A percentile compares a stretch with the other conserved stretches of the same genome.
phyloP scores from a whole-genome alignment of 2,797 vertebrate species.

The Myripristis jacobus region DNA sequence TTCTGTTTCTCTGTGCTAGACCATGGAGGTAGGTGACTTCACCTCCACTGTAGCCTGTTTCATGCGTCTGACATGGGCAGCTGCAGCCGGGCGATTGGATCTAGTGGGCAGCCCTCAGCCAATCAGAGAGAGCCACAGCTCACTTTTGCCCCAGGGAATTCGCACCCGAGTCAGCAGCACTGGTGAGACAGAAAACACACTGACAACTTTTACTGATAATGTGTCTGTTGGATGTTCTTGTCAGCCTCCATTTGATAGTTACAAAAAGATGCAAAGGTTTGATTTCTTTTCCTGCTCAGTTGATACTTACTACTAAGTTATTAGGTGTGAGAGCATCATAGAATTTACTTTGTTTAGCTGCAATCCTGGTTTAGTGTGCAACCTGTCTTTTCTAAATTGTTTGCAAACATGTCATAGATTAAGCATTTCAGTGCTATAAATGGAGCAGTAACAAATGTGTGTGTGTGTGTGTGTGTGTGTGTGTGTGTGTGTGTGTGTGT shows the following conservation, averaged over 20 bases:
- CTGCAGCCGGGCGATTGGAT: constrained; percentile 95
- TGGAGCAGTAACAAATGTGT: constrained; percentile 6
- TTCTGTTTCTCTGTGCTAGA: constrained; percentile 78
- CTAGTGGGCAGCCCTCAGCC: constrained; percentile 97
- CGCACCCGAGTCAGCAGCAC: constrained; percentile 97
- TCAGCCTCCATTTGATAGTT: neutral
- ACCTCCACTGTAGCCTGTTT: constrained; percentile 98
- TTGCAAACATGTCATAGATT: neutral
- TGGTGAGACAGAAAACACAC: constrained; percentile 79
- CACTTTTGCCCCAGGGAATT: constrained; percentile 90
- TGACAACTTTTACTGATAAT: neutral
- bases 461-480: constrained; percentile 6
- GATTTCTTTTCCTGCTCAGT: too few relatives aligned
- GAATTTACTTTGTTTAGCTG: neutral
- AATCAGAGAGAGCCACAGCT: constrained; percentile 93
- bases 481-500: too few relatives aligned
- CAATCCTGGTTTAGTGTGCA: constrained; percentile 15
- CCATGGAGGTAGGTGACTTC: constrained; percentile 97
- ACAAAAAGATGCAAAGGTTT: too few relatives aligned
- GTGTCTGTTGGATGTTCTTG: neutral
- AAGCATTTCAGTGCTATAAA: neutral
- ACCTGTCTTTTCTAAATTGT: too few relatives aligned
- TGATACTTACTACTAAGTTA: constrained; percentile 9
- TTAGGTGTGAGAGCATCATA: neutral
- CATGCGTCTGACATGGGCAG: constrained; percentile 98